Evolutionary conservation across 2,888 invertebrate species (phyloP).

Genomic region (Acrobasis repandana): DNA sequence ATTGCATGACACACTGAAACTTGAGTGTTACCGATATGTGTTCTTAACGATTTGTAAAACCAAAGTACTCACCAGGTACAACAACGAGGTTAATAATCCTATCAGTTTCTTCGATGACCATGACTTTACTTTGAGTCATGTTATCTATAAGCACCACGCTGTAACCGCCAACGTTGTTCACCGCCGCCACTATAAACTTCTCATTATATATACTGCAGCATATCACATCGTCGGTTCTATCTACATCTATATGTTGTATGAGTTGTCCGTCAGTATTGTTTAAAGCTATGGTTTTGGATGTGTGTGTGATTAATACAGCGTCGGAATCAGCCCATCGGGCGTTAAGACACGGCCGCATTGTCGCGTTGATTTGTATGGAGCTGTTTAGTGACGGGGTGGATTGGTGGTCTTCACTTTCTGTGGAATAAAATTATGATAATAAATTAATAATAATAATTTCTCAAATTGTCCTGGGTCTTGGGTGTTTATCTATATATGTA

Average conservation of each 20-base stretch:
- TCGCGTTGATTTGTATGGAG: slow-evolving; percentile 49
- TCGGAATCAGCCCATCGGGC: slow-evolving; percentile 69
- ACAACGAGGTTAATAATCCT: slow-evolving; percentile 58
- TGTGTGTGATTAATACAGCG: slow-evolving; percentile 64
- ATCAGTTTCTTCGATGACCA: slow-evolving; percentile 59
- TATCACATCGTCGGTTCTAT: slow-evolving; percentile 53
- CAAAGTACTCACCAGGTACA: slow-evolving; percentile 59
- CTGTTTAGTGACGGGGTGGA: slow-evolving; percentile 34
- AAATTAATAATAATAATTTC: too few species aligned
- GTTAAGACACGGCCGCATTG: slow-evolving; percentile 57
- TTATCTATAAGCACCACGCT: slow-evolving; percentile 60
- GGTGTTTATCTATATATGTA: too few species aligned
- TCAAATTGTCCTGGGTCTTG: too few species aligned
- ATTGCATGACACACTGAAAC: too few species aligned
- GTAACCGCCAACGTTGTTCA: slow-evolving; percentile 40
- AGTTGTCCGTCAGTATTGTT: slow-evolving; percentile 59
- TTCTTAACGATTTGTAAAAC: too few species aligned
- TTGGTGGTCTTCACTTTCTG: slow-evolving; percentile 71
- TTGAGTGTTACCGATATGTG: too few species aligned
- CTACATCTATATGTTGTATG: slow-evolving; percentile 53
- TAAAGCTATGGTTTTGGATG: slow-evolving; percentile 59
- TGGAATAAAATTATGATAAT: slow-evolving; percentile 1
- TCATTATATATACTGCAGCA: slow-evolving; percentile 68
- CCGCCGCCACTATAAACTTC: slow-evolving; percentile 58
- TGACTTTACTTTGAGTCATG: slow-evolving; percentile 56